Conservation (phyloP, 2,888 invertebrate genomes). For the Marasmarcha lunaedactyla region DNA sequence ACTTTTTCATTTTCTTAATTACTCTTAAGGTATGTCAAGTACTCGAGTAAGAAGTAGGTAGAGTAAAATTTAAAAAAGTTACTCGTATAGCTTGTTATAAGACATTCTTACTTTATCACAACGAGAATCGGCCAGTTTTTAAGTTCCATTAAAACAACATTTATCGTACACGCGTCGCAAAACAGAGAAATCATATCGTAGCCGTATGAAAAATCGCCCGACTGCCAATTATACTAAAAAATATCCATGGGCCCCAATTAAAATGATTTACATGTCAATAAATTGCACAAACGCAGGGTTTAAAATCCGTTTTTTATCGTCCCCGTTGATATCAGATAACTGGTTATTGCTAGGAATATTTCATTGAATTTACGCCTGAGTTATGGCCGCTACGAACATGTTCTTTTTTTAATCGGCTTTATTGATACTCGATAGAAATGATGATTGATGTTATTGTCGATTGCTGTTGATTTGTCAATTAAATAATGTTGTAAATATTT, state of each 20-base stretch:
- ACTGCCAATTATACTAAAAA: constrained; percentile 66
- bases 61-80: too few relatives aligned
- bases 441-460: too few relatives aligned
- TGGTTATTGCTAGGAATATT: not conserved
- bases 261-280: constrained; percentile 69
- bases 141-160: constrained; percentile 2
- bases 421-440: too few relatives aligned
- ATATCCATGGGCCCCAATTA: constrained; percentile 61
- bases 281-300: constrained; percentile 38
- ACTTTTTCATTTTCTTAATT: too few relatives aligned
- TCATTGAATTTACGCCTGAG: not conserved
- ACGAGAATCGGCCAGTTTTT: too few relatives aligned
- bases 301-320: constrained; percentile 23
- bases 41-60: too few relatives aligned
- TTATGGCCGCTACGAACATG: not conserved
- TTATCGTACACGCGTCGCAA: constrained; percentile 8
- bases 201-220: constrained; percentile 48
- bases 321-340: not conserved
- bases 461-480: too few relatives aligned
- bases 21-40: too few relatives aligned
- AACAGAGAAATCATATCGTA: constrained; percentile 22
- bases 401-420: too few relatives aligned
- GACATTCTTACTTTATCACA: too few relatives aligned
- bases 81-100: too few relatives aligned
- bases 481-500: too few relatives aligned